These are phyloP conservation scores for Alviniconcha marisindica DNA, from an alignment of 1,140 invertebrate genomes.

Conservation along the genomic window DNA sequence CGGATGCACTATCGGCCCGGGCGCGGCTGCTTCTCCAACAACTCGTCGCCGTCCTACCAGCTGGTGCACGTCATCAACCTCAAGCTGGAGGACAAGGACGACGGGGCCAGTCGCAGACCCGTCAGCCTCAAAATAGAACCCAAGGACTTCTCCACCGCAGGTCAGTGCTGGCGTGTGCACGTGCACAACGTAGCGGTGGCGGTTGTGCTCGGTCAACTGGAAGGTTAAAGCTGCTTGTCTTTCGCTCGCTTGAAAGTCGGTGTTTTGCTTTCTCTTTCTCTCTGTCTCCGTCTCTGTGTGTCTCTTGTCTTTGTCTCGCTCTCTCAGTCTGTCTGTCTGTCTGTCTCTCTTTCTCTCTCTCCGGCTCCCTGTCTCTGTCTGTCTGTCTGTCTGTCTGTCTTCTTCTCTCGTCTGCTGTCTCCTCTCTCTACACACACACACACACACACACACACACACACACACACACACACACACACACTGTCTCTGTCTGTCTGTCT, in stretches of 20 bases:
- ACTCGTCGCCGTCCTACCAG: conserved; percentile 42
- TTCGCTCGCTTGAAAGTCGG: too few relatives aligned
- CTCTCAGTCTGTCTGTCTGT: neutral
- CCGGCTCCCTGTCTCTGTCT: neutral
- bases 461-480: neutral
- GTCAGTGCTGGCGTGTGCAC: too few relatives aligned
- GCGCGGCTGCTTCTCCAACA: conserved; percentile 50
- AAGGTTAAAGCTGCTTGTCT: too few relatives aligned
- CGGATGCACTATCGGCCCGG: conserved; percentile 47
- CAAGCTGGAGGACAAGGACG: conserved; percentile 40
- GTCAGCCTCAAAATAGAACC: conserved; percentile 49
- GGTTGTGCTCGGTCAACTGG: too few relatives aligned
- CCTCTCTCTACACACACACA: neutral
- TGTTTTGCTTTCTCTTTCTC: neutral
- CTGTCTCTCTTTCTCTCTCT: neutral
- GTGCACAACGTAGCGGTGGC: too few relatives aligned
- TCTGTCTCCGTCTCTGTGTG: neutral
- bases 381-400: neutral
- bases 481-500: neutral
- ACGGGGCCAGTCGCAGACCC: conserved; percentile 26
- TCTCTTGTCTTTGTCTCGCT: neutral
- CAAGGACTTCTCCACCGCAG: conserved; percentile 41
- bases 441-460: conserved; percentile 17
- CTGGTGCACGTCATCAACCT: conserved; percentile 57
- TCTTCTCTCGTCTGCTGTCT: neutral